Conservation (phyloP, 2,888 invertebrate species). For the Silvanus unidentatus region DNA sequence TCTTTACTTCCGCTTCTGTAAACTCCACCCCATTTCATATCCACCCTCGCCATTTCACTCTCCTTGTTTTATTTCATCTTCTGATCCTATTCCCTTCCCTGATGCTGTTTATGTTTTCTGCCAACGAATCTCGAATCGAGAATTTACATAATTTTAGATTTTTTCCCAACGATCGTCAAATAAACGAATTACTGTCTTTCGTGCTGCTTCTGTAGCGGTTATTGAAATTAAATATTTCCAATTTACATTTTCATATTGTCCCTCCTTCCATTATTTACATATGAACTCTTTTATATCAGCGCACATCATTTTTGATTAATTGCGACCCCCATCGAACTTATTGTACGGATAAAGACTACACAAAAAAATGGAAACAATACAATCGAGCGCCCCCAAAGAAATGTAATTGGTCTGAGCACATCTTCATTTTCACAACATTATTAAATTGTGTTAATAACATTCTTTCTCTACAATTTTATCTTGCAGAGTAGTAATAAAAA, state of each 20-base stretch:
- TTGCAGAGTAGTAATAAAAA: too few relatives aligned
- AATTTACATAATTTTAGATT: constrained; percentile 47
- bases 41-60: constrained; percentile 49
- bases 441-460: too few relatives aligned
- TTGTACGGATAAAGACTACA: neutral
- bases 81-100: constrained; percentile 38
- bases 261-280: too few relatives aligned
- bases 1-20: constrained; percentile 57
- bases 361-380: neutral
- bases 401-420: too few relatives aligned
- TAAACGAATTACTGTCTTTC: constrained; percentile 24
- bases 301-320: too few relatives aligned
- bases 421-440: too few relatives aligned
- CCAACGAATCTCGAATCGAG: constrained; percentile 39
- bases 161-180: constrained; percentile 29
- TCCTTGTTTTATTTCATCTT: constrained; percentile 48
- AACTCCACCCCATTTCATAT: constrained; percentile 47
- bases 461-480: too few relatives aligned
- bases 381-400: neutral
- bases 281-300: too few relatives aligned
- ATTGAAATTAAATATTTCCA: constrained; percentile 21
- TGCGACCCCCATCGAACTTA: too few relatives aligned
- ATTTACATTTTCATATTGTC: constrained; percentile 2
- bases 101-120: constrained; percentile 37
- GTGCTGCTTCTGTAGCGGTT: constrained; percentile 13